Percentiles rank a stretch among this genome's conserved stretches.
Evolutionary conservation across 2,888 invertebrate genomes (phyloP).

Genomic region (Parnassius glacialis): DNA sequence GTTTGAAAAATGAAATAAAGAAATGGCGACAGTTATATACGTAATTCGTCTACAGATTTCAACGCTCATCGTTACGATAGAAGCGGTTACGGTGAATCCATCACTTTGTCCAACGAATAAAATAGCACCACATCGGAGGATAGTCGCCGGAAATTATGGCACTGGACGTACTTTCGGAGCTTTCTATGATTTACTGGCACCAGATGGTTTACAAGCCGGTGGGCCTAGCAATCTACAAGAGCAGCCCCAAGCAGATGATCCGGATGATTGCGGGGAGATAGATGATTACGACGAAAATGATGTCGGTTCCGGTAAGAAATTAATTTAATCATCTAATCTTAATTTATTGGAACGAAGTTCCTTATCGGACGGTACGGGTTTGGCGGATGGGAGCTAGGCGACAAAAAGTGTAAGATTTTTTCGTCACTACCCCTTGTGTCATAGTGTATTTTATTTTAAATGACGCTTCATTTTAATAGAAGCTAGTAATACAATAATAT

Average conservation of each 20-base stretch:
- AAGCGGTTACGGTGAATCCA: constrained; percentile 59
- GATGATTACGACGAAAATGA: constrained; percentile 74
- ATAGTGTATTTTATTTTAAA: too few relatives aligned
- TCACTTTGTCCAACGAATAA: constrained; percentile 69
- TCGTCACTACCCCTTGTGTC: too few relatives aligned
- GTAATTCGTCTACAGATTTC: constrained; percentile 40
- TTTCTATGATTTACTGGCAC: constrained; percentile 53
- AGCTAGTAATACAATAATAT: too few relatives aligned
- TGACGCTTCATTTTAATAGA: too few relatives aligned
- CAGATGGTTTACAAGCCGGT: constrained; percentile 37
- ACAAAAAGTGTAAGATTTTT: too few relatives aligned
- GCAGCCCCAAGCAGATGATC: constrained; percentile 58
- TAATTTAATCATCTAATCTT: background rate
- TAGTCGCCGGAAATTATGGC: constrained; percentile 38
- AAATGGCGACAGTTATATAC: constrained; percentile 10
- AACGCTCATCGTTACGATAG: constrained; percentile 40
- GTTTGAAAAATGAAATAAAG: constrained; percentile 11
- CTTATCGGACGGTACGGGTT: too few relatives aligned
- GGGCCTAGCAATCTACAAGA: constrained; percentile 52
- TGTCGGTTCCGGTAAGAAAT: constrained; percentile 60
- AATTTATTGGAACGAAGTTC: background rate
- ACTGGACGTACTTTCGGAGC: constrained; percentile 58
- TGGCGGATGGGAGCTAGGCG: too few relatives aligned
- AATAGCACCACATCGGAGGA: constrained; percentile 62
- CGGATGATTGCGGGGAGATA: constrained; percentile 68